Conservation (phyloP, 2,888 invertebrate genomes). For the Drosophila borealis region DNA sequence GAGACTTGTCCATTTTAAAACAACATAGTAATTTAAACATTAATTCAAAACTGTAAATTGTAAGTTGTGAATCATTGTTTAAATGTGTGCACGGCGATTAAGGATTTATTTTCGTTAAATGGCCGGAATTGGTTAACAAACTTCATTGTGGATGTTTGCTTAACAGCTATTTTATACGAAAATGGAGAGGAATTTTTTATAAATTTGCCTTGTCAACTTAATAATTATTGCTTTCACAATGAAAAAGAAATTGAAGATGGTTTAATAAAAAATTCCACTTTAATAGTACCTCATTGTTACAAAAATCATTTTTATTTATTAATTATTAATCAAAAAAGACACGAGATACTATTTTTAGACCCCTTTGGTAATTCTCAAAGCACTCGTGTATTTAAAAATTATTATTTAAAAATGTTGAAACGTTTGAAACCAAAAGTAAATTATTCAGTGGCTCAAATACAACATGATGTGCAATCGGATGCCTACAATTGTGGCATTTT, state of each 20-base stretch:
- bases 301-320: too few relatives aligned
- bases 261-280: too few relatives aligned
- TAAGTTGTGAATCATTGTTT: too few relatives aligned
- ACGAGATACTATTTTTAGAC: too few relatives aligned
- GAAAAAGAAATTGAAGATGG: too few relatives aligned
- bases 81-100: not conserved
- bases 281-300: too few relatives aligned
- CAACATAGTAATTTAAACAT: too few relatives aligned
- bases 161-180: not conserved
- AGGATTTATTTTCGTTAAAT: not conserved
- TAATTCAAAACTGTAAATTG: too few relatives aligned
- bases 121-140: not conserved
- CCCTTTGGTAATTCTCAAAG: not conserved
- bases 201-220: not conserved
- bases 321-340: too few relatives aligned
- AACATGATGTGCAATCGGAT: not conserved
- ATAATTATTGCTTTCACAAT: not conserved
- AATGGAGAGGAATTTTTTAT: not conserved
- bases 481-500: too few relatives aligned
- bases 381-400: not conserved
- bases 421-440: not conserved
- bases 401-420: not conserved
- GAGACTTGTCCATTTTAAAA: too few relatives aligned
- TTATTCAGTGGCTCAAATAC: not conserved
- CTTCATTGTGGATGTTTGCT: not conserved